These are phyloP conservation scores for Cottoperca gobio DNA, from an alignment of 2,797 vertebrate genomes.

Conservation along the genomic window DNA sequence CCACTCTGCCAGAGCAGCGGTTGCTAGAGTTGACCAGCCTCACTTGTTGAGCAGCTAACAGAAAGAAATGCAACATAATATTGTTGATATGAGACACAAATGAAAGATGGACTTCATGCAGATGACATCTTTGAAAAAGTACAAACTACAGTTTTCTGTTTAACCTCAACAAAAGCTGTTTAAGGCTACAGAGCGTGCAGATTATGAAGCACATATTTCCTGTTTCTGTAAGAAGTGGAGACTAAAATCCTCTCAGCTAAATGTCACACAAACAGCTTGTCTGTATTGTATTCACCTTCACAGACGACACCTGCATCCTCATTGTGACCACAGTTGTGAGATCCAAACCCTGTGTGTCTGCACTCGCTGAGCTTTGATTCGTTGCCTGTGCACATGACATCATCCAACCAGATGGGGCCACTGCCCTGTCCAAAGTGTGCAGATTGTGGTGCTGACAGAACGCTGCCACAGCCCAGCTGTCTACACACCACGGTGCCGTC, in stretches of 20 bases:
- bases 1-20: constrained; percentile 69
- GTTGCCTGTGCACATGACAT: constrained; percentile 56
- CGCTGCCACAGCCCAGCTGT: too few species aligned
- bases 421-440: too few species aligned
- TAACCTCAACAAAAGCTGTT: background rate
- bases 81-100: background rate
- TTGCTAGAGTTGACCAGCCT: constrained; percentile 47
- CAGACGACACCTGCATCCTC: constrained; percentile 74
- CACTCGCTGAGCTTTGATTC: constrained; percentile 52
- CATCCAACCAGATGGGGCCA: constrained; percentile 72
- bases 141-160: background rate
- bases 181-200: background rate
- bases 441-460: too few species aligned
- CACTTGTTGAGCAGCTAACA: constrained; percentile 42
- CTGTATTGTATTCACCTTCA: constrained; percentile 46
- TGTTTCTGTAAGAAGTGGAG: background rate
- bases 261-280: background rate
- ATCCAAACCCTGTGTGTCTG: constrained; percentile 1
- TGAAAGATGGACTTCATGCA: background rate
- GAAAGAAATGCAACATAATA: background rate
- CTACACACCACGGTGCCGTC: constrained; percentile 67
- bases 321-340: constrained; percentile 36
- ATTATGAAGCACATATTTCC: background rate
- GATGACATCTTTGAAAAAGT: background rate
- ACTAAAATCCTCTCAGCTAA: background rate